Evolutionary conservation across 1,140 invertebrate genomes (phyloP), one percentile per base, ranked within the genome.

Genomic region (Ips nitidus): DNA sequence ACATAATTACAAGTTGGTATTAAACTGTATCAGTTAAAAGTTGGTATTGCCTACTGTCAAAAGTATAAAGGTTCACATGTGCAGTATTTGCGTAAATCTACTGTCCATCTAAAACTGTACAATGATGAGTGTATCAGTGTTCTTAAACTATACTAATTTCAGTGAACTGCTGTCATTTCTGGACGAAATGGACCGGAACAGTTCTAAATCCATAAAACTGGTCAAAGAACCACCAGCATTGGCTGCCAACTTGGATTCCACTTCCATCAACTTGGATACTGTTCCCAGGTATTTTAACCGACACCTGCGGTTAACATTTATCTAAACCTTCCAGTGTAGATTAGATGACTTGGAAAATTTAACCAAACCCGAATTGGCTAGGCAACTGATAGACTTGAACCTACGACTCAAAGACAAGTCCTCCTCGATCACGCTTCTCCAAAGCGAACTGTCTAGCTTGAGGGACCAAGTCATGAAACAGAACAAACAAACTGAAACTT

Each of bases 381-480:
- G 74, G 42, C 73, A 76, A 60, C 50, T 80, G 38, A 76, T 80
- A 8, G 75, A 78, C 45, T 52, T 79, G 2, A 69, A 58, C 57
- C 64, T 80, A 40, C 61, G 75, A 39, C 52, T 80, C 1, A 79
- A 80, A 70, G 79, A 80, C n/a, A 80, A 80, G 72, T 74, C 71
- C 8, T 78, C 78, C 4, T 74, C 73, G 2, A 77, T 80, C 7
- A 45, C 60, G 38, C 38, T 78, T 4, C 70, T 80, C 1, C 78
- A 79, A 75, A 73, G 73, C 7, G 78, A 80, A 73, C 53, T 80
- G 4, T 73, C 74, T 2, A 63, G 52, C 7, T 63, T 79, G 4
- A 69, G 78, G 39, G 73, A 79, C 5, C 69, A 76, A 71, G 69
- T 75, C 1, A 66, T 78, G 22, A 75, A 73, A 52, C 71, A 73